Conservation (phyloP, 2,888 invertebrate genomes). For the Noctua fimbriata region DNA sequence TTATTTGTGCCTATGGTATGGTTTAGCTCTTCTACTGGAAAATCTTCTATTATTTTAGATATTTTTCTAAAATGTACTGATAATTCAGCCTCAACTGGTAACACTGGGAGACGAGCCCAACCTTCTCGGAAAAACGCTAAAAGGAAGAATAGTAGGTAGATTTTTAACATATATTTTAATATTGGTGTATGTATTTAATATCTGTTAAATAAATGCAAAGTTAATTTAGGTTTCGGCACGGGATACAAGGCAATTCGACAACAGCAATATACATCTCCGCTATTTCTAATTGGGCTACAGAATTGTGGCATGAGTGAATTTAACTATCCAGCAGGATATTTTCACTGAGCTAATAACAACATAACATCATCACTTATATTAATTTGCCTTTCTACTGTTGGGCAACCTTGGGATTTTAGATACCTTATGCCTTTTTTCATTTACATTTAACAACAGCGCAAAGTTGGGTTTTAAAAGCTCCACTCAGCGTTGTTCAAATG, state of each 20-base stretch:
- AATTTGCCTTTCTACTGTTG: too few species aligned
- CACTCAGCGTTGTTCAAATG: neutral
- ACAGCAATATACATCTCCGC: neutral
- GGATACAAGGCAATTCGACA: neutral
- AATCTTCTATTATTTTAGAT: conserved; percentile 13
- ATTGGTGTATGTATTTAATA: conserved; percentile 29
- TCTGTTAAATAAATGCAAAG: neutral
- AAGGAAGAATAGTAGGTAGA: conserved; percentile 54
- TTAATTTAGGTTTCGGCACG: neutral
- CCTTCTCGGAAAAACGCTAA: conserved; percentile 48
- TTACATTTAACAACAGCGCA: neutral
- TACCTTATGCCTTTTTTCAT: neutral
- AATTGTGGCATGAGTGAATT: neutral
- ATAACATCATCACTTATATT: neutral
- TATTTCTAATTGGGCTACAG: neutral
- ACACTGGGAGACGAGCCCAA: conserved; percentile 44
- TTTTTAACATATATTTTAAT: conserved; percentile 33
- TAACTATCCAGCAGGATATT: conserved; percentile 5
- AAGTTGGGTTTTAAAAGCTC: neutral
- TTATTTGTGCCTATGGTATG: conserved; percentile 4
- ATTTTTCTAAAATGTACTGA: conserved; percentile 43
- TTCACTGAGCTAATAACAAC: conserved; percentile 3
- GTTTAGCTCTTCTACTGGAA: neutral
- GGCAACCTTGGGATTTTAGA: neutral
- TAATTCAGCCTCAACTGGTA: conserved; percentile 53